Conservation (phyloP, 2,797 vertebrate genomes). For the Hybognathus amarus region DNA sequence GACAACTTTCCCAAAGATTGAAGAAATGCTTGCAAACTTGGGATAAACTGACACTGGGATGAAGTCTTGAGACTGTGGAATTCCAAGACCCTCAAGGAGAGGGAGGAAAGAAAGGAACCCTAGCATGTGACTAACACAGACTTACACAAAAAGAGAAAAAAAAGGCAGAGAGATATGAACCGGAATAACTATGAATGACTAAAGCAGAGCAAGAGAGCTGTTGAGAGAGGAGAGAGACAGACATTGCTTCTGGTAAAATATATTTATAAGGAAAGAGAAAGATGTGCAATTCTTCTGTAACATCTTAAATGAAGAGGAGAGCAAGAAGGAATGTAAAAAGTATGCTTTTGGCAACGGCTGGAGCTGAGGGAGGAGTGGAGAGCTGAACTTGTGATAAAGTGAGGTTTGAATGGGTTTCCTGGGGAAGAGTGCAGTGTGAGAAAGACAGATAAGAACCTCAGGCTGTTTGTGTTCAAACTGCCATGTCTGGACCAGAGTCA, state of each 20-base stretch:
- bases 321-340: neutral
- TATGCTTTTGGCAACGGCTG: slow-evolving; percentile 18
- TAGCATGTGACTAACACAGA: slow-evolving; percentile 20
- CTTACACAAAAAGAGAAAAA: slow-evolving; percentile 1
- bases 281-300: slow-evolving; percentile 33
- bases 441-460: slow-evolving; percentile 74
- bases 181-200: neutral
- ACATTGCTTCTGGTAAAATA: neutral
- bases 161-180: slow-evolving; percentile 1
- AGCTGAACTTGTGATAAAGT: slow-evolving; percentile 45
- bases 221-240: slow-evolving; percentile 9
- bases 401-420: slow-evolving; percentile 72
- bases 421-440: slow-evolving; percentile 73
- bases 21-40: neutral
- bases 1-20: neutral
- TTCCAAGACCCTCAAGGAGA: slow-evolving; percentile 3
- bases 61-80: neutral
- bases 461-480: slow-evolving; percentile 72
- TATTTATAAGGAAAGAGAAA: slow-evolving; percentile 18
- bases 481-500: slow-evolving; percentile 60
- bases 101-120: neutral
- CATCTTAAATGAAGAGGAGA: slow-evolving; percentile 22
- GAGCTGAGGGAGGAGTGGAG: slow-evolving; percentile 31
- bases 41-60: neutral
- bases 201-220: neutral